phyloP scores from a whole-genome alignment of 2,888 invertebrate species.

The Harmothoe impar region DNA sequence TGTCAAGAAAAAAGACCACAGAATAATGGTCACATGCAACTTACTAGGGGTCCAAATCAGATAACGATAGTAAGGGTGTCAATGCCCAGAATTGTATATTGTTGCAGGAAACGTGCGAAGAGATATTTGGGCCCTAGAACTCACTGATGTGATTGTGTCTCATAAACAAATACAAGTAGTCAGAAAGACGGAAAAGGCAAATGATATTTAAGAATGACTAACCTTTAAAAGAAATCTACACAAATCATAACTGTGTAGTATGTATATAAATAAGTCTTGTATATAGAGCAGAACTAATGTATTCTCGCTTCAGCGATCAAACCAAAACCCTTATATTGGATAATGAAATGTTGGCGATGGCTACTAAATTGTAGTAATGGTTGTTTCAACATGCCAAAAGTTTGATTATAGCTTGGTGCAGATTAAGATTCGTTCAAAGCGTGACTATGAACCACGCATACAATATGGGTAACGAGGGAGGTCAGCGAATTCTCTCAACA shows the following conservation, averaged over 20 bases:
- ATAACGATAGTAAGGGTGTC: too few relatives aligned
- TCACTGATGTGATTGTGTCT: slow-evolving; percentile 9
- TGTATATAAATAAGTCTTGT: neutral
- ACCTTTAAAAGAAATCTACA: neutral
- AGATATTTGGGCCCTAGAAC: slow-evolving; percentile 5
- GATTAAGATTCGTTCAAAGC: too few relatives aligned
- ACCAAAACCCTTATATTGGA: neutral
- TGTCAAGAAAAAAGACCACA: too few relatives aligned
- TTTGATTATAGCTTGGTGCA: too few relatives aligned
- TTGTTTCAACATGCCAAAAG: too few relatives aligned
- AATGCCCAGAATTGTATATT: neutral
- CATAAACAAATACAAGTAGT: neutral
- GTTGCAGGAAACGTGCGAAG: neutral
- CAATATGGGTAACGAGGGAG: too few relatives aligned
- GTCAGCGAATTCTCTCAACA: too few relatives aligned
- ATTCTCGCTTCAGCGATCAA: neutral
- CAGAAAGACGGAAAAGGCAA: neutral
- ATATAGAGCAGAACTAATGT: neutral
- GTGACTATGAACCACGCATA: too few relatives aligned
- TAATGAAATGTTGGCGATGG: neutral
- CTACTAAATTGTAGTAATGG: neutral
- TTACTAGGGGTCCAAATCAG: too few relatives aligned
- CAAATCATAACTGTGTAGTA: neutral
- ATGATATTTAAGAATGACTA: neutral
- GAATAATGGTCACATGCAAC: too few relatives aligned